phyloP scores from a whole-genome alignment of 2,888 invertebrate genomes.

The Theristus sp. region DNA sequence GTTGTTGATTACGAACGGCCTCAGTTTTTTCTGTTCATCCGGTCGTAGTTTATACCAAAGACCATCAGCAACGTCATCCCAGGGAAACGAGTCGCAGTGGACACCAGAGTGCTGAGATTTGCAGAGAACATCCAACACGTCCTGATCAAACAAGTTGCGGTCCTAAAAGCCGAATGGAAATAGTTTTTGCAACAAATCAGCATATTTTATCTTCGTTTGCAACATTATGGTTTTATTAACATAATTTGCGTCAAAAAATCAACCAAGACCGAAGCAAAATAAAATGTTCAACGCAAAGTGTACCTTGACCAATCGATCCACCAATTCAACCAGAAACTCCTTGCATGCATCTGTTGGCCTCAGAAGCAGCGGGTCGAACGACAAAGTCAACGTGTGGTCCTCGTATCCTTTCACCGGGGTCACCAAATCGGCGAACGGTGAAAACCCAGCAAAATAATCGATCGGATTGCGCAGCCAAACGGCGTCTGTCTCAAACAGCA shows the following conservation, averaged over 20 bases:
- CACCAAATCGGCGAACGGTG: not conserved
- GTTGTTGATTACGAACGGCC: constrained; percentile 3
- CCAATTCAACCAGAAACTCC: not conserved
- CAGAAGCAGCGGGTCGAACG: constrained; percentile 3
- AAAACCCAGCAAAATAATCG: not conserved
- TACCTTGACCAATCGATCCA: not conserved
- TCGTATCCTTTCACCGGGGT: not conserved
- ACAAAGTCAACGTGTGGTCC: not conserved
- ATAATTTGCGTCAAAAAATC: too few relatives aligned
- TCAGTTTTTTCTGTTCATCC: not conserved
- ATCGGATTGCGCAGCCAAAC: constrained; percentile 4
- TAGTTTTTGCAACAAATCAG: too few relatives aligned
- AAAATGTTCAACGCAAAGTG: not conserved
- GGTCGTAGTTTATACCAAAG: constrained; percentile 3
- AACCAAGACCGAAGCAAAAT: too few relatives aligned
- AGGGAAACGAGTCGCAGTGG: not conserved
- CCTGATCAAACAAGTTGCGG: not conserved
- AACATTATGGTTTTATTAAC: too few relatives aligned
- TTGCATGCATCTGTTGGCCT: not conserved
- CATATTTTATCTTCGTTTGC: too few relatives aligned
- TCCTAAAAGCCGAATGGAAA: too few relatives aligned
- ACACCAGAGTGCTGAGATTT: not conserved
- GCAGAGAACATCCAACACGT: constrained; percentile 4
- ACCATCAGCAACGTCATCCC: constrained; percentile 1
- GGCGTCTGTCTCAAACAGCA: constrained; percentile 4